phyloP scores from a whole-genome alignment of 2,797 vertebrate genomes.

The Labroides dimidiatus region DNA sequence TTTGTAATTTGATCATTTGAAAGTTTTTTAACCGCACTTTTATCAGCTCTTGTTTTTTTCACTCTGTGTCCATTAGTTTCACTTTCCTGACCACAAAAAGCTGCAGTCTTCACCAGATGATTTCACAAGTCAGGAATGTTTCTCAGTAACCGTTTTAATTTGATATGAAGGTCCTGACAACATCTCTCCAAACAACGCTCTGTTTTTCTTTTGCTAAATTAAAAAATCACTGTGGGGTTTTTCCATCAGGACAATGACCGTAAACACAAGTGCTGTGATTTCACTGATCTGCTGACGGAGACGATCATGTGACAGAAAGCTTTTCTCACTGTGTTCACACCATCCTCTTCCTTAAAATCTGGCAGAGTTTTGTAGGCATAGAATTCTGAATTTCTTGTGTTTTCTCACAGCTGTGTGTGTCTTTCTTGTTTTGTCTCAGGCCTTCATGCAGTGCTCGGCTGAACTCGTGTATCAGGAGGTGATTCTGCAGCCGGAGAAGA shows the following conservation, averaged over 20 bases:
- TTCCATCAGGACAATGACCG: neutral
- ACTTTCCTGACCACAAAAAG: neutral
- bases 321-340: neutral
- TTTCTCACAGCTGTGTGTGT: neutral
- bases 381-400: no score
- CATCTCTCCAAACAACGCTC: neutral
- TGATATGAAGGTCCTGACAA: no score
- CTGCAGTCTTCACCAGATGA: neutral
- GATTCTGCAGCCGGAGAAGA: slow-evolving; percentile 96
- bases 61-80: no score
- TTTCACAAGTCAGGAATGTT: neutral
- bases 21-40: no score
- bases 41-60: no score
- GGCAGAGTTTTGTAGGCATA: no score
- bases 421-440: slow-evolving; percentile 72
- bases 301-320: slow-evolving; percentile 5
- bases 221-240: neutral
- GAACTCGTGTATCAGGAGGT: slow-evolving; percentile 96
- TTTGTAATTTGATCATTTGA: no score
- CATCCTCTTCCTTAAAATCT: neutral
- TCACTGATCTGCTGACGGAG: neutral
- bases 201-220: neutral
- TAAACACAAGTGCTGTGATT: neutral
- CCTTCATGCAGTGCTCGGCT: slow-evolving; percentile 92
- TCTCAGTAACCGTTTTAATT: no score